Evolutionary conservation across 2,888 invertebrate genomes (phyloP).

Genomic region (Xanthostigma xanthostigma): DNA sequence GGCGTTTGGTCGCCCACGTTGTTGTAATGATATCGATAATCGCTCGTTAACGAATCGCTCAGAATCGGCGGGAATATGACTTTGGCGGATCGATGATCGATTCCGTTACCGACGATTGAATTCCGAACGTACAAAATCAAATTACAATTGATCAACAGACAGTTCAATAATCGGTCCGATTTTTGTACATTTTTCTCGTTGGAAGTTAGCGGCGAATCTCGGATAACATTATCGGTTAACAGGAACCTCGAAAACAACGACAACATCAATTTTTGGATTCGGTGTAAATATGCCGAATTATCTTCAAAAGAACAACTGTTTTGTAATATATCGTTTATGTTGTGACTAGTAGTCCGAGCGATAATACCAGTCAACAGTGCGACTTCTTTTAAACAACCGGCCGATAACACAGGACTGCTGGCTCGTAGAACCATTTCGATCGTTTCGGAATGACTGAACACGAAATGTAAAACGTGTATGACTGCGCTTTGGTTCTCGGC

Average conservation of each 20-base stretch:
- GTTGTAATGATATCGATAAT: slow-evolving; percentile 16
- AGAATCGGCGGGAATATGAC: slow-evolving; percentile 37
- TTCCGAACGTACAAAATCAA: slow-evolving; percentile 56
- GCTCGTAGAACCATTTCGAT: slow-evolving; percentile 63
- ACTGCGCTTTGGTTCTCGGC: slow-evolving; percentile 70
- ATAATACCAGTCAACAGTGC: slow-evolving; percentile 53
- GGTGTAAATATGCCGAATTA: slow-evolving; percentile 41
- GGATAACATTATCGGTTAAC: slow-evolving; percentile 26
- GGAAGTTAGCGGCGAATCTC: slow-evolving; percentile 24
- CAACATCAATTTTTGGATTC: slow-evolving; percentile 61
- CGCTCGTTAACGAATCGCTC: slow-evolving; percentile 22
- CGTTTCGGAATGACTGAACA: slow-evolving; percentile 69
- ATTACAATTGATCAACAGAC: slow-evolving; percentile 53
- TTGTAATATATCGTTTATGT: slow-evolving; percentile 22
- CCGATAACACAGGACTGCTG: slow-evolving; percentile 46
- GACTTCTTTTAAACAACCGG: slow-evolving; percentile 55
- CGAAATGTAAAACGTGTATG: slow-evolving; percentile 62
- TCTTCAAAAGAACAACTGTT: slow-evolving; percentile 28
- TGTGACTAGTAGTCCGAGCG: slow-evolving; percentile 22
- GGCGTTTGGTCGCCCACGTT: slow-evolving; percentile 26
- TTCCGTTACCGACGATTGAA: slow-evolving; percentile 39
- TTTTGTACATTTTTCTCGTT: slow-evolving; percentile 20
- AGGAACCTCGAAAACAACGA: slow-evolving; percentile 58
- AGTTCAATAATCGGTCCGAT: slow-evolving; percentile 28
- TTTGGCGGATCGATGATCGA: slow-evolving; percentile 34